Conservation (phyloP, 2,113 vertebrate species). For the Albula glossodonta region DNA sequence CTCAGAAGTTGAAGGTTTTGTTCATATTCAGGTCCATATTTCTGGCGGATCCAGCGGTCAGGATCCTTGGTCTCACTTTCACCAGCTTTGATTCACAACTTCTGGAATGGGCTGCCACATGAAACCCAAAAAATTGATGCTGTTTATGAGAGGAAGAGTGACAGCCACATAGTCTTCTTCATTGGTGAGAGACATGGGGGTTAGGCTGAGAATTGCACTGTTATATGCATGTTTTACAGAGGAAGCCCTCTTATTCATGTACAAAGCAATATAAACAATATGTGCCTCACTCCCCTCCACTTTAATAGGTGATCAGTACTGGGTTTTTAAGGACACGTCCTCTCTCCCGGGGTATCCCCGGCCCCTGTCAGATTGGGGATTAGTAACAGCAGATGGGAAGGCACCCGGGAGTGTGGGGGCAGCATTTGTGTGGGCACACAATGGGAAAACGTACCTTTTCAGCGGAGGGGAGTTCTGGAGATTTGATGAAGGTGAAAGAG, state of each 20-base stretch:
- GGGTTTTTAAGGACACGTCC: slow-evolving; percentile 66
- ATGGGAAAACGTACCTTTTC: slow-evolving; percentile 73
- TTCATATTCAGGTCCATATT: slow-evolving; percentile 59
- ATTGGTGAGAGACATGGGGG: slow-evolving; percentile 57
- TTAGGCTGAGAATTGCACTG: not conserved
- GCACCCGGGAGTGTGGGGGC: slow-evolving; percentile 54
- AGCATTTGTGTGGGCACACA: slow-evolving; percentile 72
- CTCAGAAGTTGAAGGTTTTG: not conserved
- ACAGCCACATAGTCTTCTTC: slow-evolving; percentile 71
- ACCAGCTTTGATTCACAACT: slow-evolving; percentile 63
- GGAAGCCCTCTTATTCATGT: not conserved
- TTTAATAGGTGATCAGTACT: slow-evolving; percentile 60
- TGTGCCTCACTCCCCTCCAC: not conserved
- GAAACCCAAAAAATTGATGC: slow-evolving; percentile 56
- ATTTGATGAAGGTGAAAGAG: slow-evolving; percentile 55
- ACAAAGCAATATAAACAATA: not conserved
- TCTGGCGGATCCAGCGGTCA: slow-evolving; percentile 69
- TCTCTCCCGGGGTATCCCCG: slow-evolving; percentile 59
- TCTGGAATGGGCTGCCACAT: slow-evolving; percentile 70
- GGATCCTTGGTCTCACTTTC: slow-evolving; percentile 63
- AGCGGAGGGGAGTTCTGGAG: slow-evolving; percentile 65
- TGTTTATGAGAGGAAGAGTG: slow-evolving; percentile 61
- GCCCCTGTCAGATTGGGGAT: slow-evolving; percentile 55
- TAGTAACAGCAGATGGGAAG: slow-evolving; percentile 31
- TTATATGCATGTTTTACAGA: not conserved